Percentiles rank a stretch among this genome's conserved stretches.
These are phyloP conservation scores for Ellobius talpinus DNA, from an alignment of 2,113 vertebrate genomes.

Conservation along the genomic window DNA sequence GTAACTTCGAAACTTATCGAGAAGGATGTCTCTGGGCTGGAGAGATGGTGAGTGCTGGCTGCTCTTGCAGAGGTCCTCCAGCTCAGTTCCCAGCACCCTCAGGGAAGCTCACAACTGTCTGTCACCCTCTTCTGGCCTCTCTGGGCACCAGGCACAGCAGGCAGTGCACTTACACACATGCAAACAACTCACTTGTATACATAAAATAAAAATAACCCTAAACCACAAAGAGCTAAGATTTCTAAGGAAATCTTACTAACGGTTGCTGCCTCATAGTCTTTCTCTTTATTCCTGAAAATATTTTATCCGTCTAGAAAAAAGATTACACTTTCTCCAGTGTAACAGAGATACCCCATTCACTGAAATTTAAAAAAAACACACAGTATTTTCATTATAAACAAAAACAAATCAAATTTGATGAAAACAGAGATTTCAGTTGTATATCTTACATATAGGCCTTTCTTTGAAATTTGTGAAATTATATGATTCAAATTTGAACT, in stretches of 20 bases:
- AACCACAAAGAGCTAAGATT: background rate
- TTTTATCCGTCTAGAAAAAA: conserved; percentile 10
- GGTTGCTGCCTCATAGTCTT: background rate
- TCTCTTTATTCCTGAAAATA: conserved; percentile 28
- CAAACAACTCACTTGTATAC: background rate
- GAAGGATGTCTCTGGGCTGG: background rate
- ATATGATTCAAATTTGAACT: background rate
- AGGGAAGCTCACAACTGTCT: background rate
- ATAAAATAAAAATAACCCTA: background rate
- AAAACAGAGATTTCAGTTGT: background rate
- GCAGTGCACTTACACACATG: background rate
- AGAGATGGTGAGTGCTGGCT: background rate
- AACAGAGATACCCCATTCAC: background rate
- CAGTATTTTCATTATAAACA: background rate
- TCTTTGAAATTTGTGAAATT: background rate
- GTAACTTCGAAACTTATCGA: conserved; percentile 44
- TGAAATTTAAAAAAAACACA: background rate
- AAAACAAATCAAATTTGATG: background rate
- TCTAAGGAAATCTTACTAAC: conserved; percentile 28
- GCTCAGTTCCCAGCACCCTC: background rate
- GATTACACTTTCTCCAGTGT: background rate
- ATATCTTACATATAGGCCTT: conserved; percentile 3
- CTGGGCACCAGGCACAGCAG: background rate
- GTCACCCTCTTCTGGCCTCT: background rate
- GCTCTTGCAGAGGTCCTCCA: background rate